These are phyloP conservation scores for Tarsius wallacei DNA, from an alignment of 2,797 vertebrate species.

Conservation along the genomic window DNA sequence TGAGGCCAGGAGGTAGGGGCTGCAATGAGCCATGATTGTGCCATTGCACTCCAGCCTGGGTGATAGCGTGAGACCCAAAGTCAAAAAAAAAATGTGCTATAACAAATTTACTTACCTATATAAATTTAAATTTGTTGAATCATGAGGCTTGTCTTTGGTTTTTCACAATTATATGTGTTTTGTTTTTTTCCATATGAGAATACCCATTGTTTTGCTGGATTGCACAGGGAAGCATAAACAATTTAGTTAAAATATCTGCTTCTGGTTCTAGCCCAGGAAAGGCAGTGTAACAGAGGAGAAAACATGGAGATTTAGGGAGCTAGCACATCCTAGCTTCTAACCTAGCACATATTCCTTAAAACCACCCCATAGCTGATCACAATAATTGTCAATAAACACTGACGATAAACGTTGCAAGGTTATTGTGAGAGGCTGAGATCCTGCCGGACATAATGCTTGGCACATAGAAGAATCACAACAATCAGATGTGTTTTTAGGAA, in stretches of 20 bases:
- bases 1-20: too few relatives aligned
- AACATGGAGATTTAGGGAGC: not conserved
- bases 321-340: not conserved
- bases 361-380: not conserved
- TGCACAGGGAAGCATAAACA: not conserved
- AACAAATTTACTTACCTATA: constrained; percentile 11
- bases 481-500: not conserved
- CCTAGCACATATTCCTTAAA: not conserved
- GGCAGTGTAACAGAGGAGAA: not conserved
- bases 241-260: constrained; percentile 29
- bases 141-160: not conserved
- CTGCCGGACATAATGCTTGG: not conserved
- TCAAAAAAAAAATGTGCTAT: too few relatives aligned
- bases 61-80: too few relatives aligned
- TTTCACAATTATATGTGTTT: not conserved
- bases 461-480: not conserved
- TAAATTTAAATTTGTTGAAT: constrained; percentile 40
- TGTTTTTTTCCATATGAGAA: not conserved
- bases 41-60: too few relatives aligned
- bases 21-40: too few relatives aligned
- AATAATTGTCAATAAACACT: not conserved
- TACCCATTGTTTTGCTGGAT: not conserved
- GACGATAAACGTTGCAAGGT: not conserved
- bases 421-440: not conserved
- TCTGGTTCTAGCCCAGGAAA: constrained; percentile 57